Percentiles rank a stretch among this genome's conserved stretches.
Evolutionary conservation across 2,797 vertebrate genomes (phyloP).

Genomic region (Acanthornis magna): DNA sequence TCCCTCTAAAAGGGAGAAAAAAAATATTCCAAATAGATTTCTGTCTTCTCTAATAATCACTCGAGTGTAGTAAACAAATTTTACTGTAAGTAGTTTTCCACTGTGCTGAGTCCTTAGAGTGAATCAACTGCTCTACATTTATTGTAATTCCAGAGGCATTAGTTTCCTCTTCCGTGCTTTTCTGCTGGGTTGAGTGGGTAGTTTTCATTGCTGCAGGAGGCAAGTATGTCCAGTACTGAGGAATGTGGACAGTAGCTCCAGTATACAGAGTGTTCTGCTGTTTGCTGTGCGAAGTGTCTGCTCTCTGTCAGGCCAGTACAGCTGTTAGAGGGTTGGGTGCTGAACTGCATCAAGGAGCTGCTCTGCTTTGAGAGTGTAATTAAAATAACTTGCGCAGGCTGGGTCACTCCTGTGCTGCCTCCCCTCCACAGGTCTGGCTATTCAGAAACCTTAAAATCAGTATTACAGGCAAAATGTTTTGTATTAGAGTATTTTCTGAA

Average conservation of each 20-base stretch:
- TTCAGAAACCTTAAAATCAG: not conserved
- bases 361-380: not conserved
- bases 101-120: not conserved
- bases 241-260: not conserved
- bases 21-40: not conserved
- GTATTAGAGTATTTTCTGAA: not conserved
- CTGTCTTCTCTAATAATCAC: not conserved
- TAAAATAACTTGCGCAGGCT: not conserved
- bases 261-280: not conserved
- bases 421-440: accelerated
- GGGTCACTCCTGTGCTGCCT: not conserved
- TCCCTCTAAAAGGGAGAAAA: not conserved
- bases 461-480: not conserved
- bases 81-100: not conserved
- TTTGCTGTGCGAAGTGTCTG: not conserved
- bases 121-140: not conserved
- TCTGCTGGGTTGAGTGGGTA: not conserved
- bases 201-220: not conserved
- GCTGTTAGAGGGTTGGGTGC: not conserved
- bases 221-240: not conserved
- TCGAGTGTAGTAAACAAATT: not conserved
- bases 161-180: not conserved
- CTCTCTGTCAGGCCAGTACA: not conserved
- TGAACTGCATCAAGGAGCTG: not conserved
- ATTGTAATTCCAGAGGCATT: not conserved